Conservation (phyloP, 2,888 invertebrate genomes). For the Sericinus montela region DNA sequence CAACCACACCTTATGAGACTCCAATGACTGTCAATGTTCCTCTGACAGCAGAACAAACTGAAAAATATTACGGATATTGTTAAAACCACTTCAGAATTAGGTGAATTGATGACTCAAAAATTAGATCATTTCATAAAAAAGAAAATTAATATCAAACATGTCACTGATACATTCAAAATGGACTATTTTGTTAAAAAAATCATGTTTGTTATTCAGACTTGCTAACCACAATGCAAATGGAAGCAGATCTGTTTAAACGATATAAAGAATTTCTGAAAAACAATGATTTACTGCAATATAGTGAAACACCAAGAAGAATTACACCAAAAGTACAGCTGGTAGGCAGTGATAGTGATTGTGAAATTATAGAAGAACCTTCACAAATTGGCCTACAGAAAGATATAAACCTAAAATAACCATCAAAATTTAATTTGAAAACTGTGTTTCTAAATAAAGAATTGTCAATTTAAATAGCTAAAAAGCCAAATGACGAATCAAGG, state of each 20-base stretch:
- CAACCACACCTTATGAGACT: slow-evolving; percentile 44
- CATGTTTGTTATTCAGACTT: slow-evolving; percentile 66
- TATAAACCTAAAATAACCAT: slow-evolving; percentile 27
- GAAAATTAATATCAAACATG: slow-evolving; percentile 61
- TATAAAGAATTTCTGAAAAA: slow-evolving; percentile 58
- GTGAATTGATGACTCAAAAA: slow-evolving; percentile 66
- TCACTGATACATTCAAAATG: slow-evolving; percentile 65
- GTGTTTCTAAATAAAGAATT: slow-evolving; percentile 72
- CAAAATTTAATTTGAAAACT: slow-evolving; percentile 62
- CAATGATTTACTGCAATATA: slow-evolving; percentile 46
- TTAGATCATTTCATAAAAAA: slow-evolving; percentile 70
- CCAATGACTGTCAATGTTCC: slow-evolving; percentile 53
- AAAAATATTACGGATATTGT: slow-evolving; percentile 57
- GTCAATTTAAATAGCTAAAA: slow-evolving; percentile 72
- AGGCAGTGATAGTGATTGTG: slow-evolving; percentile 71
- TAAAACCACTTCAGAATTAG: slow-evolving; percentile 64
- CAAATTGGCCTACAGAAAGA: slow-evolving; percentile 19
- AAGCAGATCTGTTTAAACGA: slow-evolving; percentile 61
- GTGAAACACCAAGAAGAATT: slow-evolving; percentile 49
- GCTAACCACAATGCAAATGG: slow-evolving; percentile 70
- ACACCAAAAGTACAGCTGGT: slow-evolving; percentile 32
- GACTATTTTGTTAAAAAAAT: slow-evolving; percentile 73
- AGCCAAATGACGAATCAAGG: slow-evolving; percentile 35
- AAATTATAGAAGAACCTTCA: slow-evolving; percentile 59
- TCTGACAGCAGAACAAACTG: slow-evolving; percentile 47